Evolutionary conservation across 2,113 vertebrate genomes (phyloP).

Genomic region (Himantopus leucocephalus): DNA sequence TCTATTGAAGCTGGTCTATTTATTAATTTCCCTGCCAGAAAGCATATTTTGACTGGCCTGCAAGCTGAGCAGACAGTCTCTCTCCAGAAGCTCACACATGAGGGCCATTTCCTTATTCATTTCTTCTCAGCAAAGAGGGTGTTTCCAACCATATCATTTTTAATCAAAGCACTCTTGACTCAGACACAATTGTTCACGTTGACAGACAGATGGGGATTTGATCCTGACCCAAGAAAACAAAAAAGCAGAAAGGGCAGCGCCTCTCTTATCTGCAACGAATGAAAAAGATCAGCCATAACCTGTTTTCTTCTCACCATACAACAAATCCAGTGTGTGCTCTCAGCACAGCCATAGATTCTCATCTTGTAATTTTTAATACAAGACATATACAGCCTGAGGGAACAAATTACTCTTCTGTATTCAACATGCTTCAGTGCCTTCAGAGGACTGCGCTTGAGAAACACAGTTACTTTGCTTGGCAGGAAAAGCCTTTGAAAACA

Average conservation of each 20-base stretch:
- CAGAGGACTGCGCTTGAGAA: constrained; percentile 53
- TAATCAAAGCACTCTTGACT: constrained; percentile 60
- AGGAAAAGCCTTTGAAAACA: constrained; percentile 54
- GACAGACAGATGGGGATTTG: constrained; percentile 54
- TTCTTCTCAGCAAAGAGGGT: constrained; percentile 45
- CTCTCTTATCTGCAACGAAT: constrained; percentile 56
- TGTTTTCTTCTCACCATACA: constrained; percentile 61
- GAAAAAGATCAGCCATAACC: constrained; percentile 60
- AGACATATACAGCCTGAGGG: constrained; percentile 66
- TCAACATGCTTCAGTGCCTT: constrained; percentile 68
- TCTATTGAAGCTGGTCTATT: constrained; percentile 40
- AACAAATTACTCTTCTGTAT: constrained; percentile 66
- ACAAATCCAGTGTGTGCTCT: constrained; percentile 54
- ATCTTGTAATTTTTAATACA: constrained; percentile 71
- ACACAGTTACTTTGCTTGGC: constrained; percentile 55
- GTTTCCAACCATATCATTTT: constrained; percentile 59
- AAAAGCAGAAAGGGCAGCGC: constrained; percentile 9
- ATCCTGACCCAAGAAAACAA: constrained; percentile 31
- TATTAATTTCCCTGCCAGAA: constrained; percentile 54
- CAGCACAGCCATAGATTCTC: constrained; percentile 43
- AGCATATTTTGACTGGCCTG: constrained; percentile 67
- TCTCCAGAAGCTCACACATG: constrained; percentile 45
- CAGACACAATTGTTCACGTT: constrained; percentile 62
- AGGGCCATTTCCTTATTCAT: constrained; percentile 48
- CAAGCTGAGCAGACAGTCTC: constrained; percentile 32